These are phyloP conservation scores for Phylloscopus trochilus DNA, from an alignment of 2,113 vertebrate genomes.

Conservation along the genomic window DNA sequence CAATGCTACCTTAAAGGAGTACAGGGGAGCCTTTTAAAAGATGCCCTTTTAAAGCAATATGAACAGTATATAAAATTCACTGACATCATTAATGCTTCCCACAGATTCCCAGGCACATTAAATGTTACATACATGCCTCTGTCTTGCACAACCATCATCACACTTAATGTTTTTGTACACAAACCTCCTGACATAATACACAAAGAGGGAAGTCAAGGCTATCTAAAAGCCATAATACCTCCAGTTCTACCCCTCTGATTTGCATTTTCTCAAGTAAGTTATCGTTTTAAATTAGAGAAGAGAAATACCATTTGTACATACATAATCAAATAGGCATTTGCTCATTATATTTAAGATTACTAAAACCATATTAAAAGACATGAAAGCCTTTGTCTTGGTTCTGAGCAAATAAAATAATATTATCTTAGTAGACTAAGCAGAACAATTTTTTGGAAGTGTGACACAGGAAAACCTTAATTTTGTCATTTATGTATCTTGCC, in stretches of 20 bases:
- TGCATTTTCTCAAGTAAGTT: not conserved
- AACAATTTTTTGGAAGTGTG: not conserved
- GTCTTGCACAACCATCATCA: not conserved
- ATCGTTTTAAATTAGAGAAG: not conserved
- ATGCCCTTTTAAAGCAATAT: conserved; percentile 1
- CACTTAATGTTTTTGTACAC: not conserved
- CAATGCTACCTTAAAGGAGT: not conserved
- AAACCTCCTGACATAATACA: not conserved
- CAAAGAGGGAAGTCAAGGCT: not conserved
- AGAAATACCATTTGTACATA: not conserved
- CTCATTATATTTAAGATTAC: not conserved
- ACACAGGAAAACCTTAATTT: not conserved
- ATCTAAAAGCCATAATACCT: not conserved
- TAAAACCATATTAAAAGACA: not conserved
- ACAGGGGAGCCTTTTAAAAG: not conserved
- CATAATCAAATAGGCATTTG: not conserved
- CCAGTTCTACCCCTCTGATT: not conserved
- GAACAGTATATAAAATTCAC: not conserved
- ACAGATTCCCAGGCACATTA: conserved; percentile 14
- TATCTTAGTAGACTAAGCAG: not conserved
- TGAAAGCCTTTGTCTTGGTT: not conserved
- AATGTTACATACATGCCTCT: not conserved
- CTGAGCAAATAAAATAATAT: not conserved
- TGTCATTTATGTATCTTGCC: not conserved
- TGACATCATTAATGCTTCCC: not conserved